These are phyloP conservation scores for Thymallus thymallus DNA, from an alignment of 2,113 vertebrate species.

Conservation along the genomic window DNA sequence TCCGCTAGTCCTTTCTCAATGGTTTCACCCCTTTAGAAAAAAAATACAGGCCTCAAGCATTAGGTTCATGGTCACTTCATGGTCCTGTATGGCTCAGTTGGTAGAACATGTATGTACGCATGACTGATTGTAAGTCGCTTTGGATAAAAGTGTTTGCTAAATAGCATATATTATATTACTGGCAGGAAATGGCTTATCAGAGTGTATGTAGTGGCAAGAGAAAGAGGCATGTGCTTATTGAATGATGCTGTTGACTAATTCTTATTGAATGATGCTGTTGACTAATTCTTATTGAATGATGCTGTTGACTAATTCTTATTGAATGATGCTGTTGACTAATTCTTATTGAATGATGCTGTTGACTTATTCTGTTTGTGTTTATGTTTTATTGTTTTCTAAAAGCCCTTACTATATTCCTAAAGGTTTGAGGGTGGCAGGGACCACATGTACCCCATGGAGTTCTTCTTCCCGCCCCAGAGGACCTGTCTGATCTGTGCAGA, in stretches of 20 bases:
- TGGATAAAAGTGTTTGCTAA: too few species aligned
- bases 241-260: background rate
- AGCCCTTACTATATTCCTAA: slow-evolving; percentile 23
- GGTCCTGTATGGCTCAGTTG: too few species aligned
- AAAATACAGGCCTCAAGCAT: background rate
- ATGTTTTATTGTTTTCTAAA: slow-evolving; percentile 1
- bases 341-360: too few species aligned
- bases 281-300: background rate
- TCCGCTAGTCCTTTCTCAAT: background rate
- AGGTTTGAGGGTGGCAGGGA: slow-evolving; percentile 86
- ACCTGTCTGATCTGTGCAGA: slow-evolving; percentile 95
- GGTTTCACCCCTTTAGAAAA: background rate
- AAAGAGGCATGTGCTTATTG: background rate
- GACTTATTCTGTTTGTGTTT: background rate
- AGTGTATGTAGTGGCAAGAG: background rate
- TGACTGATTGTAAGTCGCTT: too few species aligned
- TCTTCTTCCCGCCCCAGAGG: slow-evolving; percentile 96
- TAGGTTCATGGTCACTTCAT: background rate
- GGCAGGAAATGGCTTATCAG: background rate
- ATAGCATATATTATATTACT: too few species aligned
- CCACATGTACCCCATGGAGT: slow-evolving; percentile 91
- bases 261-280: too few species aligned
- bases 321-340: background rate
- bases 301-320: background rate
- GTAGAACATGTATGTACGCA: too few species aligned